phyloP scores from a whole-genome alignment of 2,113 vertebrate species.

The Sinosuthora webbiana region DNA sequence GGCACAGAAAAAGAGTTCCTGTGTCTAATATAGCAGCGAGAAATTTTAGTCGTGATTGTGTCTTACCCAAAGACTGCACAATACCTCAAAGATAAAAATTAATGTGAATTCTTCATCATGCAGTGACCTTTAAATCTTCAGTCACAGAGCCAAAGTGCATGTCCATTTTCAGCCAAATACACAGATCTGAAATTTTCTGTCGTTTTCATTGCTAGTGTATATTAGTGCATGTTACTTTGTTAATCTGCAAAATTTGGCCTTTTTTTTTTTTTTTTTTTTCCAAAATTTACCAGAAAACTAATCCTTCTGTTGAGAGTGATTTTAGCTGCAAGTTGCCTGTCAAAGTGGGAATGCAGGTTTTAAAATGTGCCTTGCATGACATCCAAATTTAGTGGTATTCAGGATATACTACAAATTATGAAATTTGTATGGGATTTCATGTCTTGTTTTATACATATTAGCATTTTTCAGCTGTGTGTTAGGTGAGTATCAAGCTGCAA shows the following conservation, averaged over 20 bases:
- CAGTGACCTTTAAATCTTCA: neutral
- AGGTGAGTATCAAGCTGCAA: neutral
- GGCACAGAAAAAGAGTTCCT: conserved; percentile 1
- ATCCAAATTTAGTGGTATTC: neutral
- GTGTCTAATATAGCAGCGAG: neutral
- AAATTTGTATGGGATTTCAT: neutral
- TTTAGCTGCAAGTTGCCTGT: neutral
- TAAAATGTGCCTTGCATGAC: neutral
- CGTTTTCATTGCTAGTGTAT: neutral
- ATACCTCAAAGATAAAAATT: neutral
- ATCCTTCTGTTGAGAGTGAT: neutral
- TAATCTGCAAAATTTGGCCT: neutral
- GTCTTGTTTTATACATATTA: neutral
- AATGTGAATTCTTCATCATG: neutral
- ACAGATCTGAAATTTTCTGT: neutral
- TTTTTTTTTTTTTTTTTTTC: neutral
- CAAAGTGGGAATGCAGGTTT: neutral
- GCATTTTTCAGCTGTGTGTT: neutral
- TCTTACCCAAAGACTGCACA: neutral
- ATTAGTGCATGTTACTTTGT: neutral
- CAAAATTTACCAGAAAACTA: neutral
- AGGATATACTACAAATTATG: neutral
- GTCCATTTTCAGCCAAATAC: neutral
- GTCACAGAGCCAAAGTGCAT: neutral
- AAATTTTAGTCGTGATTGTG: conserved; percentile 21